Evolutionary conservation across 2,888 invertebrate genomes (phyloP), one percentile per base, ranked within the genome.

Genomic region (Periphyllus acericola): DNA sequence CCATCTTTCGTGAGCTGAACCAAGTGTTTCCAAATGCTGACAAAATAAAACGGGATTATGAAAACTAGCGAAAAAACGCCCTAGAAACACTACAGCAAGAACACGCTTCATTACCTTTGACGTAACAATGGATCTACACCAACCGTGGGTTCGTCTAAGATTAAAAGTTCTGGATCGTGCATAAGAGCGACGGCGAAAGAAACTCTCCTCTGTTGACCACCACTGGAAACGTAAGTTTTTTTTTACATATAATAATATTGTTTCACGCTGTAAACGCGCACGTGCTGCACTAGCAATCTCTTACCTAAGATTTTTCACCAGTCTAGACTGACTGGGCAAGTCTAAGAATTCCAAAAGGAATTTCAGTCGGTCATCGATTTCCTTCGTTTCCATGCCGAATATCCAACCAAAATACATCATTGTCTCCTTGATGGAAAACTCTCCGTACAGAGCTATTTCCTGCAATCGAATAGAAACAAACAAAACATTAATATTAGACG

Each of bases 361-460:
- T 90, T 95, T 94, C 90, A 96, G 94, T 90, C 98, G 93, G 90
- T 96, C 95, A 85, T 93, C 92, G 90, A 98, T 97, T 92, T 97
- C 96, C 46, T 93, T 92, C 60, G 95, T 95, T 91, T 94, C 93
- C 98, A 98, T 98, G 90, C 97, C 96, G 92, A 97, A 97, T 91
- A 98, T 96, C 95, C 97, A 96, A 74, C 98, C 98, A 92, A 98
- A 98, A 92, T 98, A 98, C 94, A 96, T 95, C 96, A 98, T 96
- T 0, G 98, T 98, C 92, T 98, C 98, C 90, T 95, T 95, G 91
- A 98, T 98, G 66, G 97, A 96, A 92, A 98, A 98, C 92, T 97
- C 97, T 3, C 96, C 97, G 91, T 96, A 97, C 0, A 97, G 93
- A 0, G 97, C 97, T 89, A 96, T 97, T 92, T 97, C 97, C 91